Evolutionary conservation across 2,113 vertebrate genomes (phyloP).

Genomic region (Osmerus mordax): DNA sequence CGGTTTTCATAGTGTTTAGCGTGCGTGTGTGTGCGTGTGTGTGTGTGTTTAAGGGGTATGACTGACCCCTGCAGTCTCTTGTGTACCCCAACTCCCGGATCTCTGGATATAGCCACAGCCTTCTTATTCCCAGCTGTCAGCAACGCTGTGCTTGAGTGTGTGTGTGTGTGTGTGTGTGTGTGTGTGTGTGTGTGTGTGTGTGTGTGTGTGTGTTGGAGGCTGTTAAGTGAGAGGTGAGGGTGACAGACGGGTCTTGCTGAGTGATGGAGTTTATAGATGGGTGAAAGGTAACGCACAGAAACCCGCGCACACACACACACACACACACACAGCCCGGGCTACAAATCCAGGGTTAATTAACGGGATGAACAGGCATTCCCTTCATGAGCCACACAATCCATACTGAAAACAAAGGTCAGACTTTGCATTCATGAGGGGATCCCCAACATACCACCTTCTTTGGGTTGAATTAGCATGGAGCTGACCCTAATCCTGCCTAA

Average conservation of each 20-base stretch:
- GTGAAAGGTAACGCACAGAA: background rate
- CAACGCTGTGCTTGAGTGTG: slow-evolving; percentile 11
- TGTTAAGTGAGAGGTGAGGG: slow-evolving; percentile 22
- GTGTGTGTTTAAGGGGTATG: slow-evolving; percentile 28
- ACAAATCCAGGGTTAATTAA: too few relatives aligned
- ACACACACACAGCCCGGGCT: background rate
- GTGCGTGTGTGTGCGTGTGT: slow-evolving; percentile 29
- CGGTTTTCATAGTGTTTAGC: slow-evolving; percentile 55
- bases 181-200: too few relatives aligned
- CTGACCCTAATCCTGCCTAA: too few relatives aligned
- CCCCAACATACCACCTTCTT: too few relatives aligned
- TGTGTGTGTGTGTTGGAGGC: slow-evolving; percentile 21
- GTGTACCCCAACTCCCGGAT: slow-evolving; percentile 45
- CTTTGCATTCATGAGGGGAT: too few relatives aligned
- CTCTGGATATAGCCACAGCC: slow-evolving; percentile 60
- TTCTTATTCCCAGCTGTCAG: slow-evolving; percentile 65
- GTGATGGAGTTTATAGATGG: slow-evolving; percentile 20
- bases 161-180: background rate
- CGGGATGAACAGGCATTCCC: too few relatives aligned
- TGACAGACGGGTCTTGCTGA: slow-evolving; percentile 34
- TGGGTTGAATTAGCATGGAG: too few relatives aligned
- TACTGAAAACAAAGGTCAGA: background rate
- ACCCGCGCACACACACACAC: background rate
- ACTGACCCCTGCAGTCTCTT: slow-evolving; percentile 48
- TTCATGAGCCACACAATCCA: too few relatives aligned